Evolutionary conservation across 2,113 vertebrate species (phyloP), one percentile per base, ranked within the genome.

Genomic region (Ivindomyrus marchei): DNA sequence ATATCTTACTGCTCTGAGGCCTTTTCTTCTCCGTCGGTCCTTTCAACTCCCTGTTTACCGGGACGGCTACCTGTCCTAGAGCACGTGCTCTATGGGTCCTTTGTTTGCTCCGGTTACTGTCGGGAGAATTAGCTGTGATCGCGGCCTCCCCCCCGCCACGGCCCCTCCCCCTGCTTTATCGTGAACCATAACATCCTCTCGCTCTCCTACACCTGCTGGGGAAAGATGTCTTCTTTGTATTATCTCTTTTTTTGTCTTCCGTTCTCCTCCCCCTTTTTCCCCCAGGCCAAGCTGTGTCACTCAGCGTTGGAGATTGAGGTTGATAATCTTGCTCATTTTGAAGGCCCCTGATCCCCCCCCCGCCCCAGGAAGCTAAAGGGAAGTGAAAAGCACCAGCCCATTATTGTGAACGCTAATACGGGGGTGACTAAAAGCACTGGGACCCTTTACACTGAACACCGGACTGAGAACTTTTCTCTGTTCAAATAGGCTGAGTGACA

Each of bases 1-100:
- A 7, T 87, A 46, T 90, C 90, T 88, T 19, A 21, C 27, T 45
- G 21, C 24, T 58, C 19, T 31, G 85, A 85, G 46, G 86, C 36
- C 70, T 42, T 77, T 91, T 91, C 91, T 92, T 90, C 70, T 45
- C 21, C 15, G 31, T 36, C 90, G 90, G 90, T 91, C 90, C 90
- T 93, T 91, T 91, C 91, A 91, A 90, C 89, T 92, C 52, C 85
- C 91, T 90, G 88, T 90, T 90, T 89, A 88, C 88, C 47, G 87
- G 70, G 9, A 89, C 27, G 56, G 53, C 15, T 91, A 90, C 89
- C 91, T 91, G 89, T 88, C 89, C 87, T 56, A 87, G 74, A 90
- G 90, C 90, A 77, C 24, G 47, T 45, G 85, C 90, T 86, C 90
- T 90, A 88, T 89, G 70, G 85, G 86, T 88, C 52, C 89, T 89